Percentiles rank a stretch among this genome's conserved stretches.
Conservation (phyloP, 2,113 vertebrate genomes). For the Candoia aspera region DNA sequence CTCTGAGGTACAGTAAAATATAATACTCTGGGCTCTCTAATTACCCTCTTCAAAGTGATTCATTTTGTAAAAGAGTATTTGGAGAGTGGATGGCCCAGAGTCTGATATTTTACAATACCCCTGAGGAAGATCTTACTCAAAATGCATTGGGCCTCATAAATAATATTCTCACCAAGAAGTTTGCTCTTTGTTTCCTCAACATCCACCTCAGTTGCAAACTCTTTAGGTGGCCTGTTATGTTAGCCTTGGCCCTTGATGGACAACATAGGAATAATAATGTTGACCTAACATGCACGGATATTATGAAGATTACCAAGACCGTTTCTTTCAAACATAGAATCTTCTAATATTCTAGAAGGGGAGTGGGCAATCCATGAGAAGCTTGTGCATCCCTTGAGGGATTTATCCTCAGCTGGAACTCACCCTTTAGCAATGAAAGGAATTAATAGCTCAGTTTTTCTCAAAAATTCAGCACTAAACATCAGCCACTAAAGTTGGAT, state of each 20-base stretch:
- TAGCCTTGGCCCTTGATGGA: too few species aligned
- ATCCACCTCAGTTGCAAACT: not conserved
- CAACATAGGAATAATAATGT: not conserved
- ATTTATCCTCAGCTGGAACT: not conserved
- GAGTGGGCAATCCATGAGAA: not conserved
- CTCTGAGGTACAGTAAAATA: constrained; percentile 12
- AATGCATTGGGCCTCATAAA: constrained; percentile 18
- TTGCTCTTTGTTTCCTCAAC: not conserved
- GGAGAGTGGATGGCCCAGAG: not conserved
- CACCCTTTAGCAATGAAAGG: not conserved
- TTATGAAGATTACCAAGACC: not conserved
- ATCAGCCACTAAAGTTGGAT: not conserved
- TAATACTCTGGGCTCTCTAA: constrained; percentile 15
- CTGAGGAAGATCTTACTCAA: constrained; percentile 15
- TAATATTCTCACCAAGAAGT: constrained; percentile 11
- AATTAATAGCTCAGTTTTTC: not conserved
- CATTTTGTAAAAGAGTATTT: constrained; percentile 20
- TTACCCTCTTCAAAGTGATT: constrained; percentile 30
- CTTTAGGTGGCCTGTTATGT: not conserved
- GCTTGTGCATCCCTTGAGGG: not conserved
- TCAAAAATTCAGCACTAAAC: not conserved
- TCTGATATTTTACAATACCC: constrained; percentile 18
- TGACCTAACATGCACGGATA: not conserved
- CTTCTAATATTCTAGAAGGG: not conserved
- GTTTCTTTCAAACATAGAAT: not conserved